Evolutionary conservation across 2,797 vertebrate genomes (phyloP), one percentile per base, ranked within the genome.

Genomic region (Paguma larvata): DNA sequence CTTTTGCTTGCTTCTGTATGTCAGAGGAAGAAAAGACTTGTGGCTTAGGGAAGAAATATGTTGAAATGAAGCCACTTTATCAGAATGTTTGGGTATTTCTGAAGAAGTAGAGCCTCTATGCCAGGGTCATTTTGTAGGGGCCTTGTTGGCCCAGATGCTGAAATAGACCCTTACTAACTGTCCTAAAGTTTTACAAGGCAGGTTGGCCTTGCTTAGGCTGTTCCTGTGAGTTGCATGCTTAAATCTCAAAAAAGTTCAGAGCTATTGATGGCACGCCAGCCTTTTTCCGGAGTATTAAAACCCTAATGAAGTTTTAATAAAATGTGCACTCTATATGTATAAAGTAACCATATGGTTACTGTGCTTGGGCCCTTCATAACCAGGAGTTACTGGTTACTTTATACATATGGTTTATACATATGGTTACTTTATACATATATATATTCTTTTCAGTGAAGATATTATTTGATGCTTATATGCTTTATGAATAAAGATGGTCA

Each of bases 401-500:
- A n/a, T n/a, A n/a, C n/a, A n/a, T n/a, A n/a, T n/a, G n/a, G n/a
- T n/a, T n/a, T n/a, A n/a, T n/a, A n/a, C n/a, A n/a, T n/a, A n/a
- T n/a, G n/a, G n/a, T n/a, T n/a, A n/a, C n/a, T n/a, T n/a, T n/a
- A n/a, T n/a, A n/a, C n/a, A n/a, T n/a, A n/a, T n/a, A 21, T 27
- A 70, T 32, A 77, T 32, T 12, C 67, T 85, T 96, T 89, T 8
- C 13, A 79, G 10, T 70, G 32, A 70, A 25, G 56, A 79, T 62
- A 63, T 80, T 95, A 91, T 77, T 89, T 88, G 62, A 46, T 95
- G 46, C 38, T 95, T 73, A 38, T 13, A 16, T 53, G 56, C 10
- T 89, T 82, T 93, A 88, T 89, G 53, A 89, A 77, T 93, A 46
- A 92, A 84, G 85, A 14, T 23, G 73, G 68, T 91, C 38, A 62